Evolutionary conservation across 2,888 invertebrate species (phyloP), one percentile per base, ranked within the genome.

Genomic region (Tenthredo mesomela): DNA sequence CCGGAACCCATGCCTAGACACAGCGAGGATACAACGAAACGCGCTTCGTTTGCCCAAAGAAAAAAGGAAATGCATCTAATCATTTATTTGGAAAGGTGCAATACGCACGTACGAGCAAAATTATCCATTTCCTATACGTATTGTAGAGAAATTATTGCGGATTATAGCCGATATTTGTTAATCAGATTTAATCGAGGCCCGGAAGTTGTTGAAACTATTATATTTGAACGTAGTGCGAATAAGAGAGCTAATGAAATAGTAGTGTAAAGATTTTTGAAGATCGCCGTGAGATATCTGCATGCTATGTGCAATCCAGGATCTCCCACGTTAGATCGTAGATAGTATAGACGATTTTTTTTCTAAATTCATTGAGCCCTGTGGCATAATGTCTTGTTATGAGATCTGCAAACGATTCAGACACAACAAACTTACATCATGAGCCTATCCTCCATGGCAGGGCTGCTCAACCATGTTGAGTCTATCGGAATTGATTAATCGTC

Each of bases 41-140:
- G 54, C 82, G 47, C 67, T 67, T 47, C 9, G 3, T 82, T 67
- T 43, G 54, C 18, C 50, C 50, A n/a, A n/a, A n/a, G n/a, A n/a
- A n/a, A n/a, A n/a, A n/a, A n/a, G n/a, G 54, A 77, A 77, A 54
- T 77, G 75, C 75, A 29, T 54, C 75, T 54, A 29, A 77, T 77
- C 75, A 77, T 77, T 47, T 50, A 29, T 6, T 29, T 7, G 25
- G n/a, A 25, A 61, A 10, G 25, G 10, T 61, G n/a, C 0, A 6
- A 0, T 2, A n/a, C 1, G n/a, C 50, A 50, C 18, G 50, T 50
- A n/a, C 6, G 50, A n/a, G 9, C n/a, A n/a, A 10, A n/a, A 50
- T 50, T 18, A 50, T 5, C 18, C 2, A 50, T n/a, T 18, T 50
- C 18, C 18, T n/a, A n/a, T n/a, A n/a, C n/a, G n/a, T n/a, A n/a